Conservation (phyloP, 2,797 vertebrate genomes). For the Helicolenus hilgendorfi region DNA sequence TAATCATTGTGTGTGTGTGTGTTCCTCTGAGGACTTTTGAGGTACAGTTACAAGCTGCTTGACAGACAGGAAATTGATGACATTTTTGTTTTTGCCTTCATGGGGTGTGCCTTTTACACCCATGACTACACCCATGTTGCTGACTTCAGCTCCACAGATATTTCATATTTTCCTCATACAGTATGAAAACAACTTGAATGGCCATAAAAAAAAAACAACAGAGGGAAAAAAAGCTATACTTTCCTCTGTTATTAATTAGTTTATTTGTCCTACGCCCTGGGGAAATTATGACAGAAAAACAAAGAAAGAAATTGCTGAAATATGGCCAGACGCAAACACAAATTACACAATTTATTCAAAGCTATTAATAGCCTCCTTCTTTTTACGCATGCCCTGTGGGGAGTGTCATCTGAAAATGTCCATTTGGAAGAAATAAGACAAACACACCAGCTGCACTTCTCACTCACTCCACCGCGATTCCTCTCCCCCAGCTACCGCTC, state of each 20-base stretch:
- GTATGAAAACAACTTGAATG: not conserved
- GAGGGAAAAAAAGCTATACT: not conserved
- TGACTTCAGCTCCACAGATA: not conserved
- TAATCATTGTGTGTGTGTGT: conserved; percentile 19
- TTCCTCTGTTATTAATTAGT: not conserved
- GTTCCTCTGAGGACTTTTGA: conserved; percentile 21
- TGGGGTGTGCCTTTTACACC: not conserved
- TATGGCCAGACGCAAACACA: conserved; percentile 8
- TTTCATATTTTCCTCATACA: not conserved
- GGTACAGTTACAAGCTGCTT: conserved; percentile 20
- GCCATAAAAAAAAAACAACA: not conserved
- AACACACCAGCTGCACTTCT: conserved; percentile 81
- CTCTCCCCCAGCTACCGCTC: conserved; percentile 69
- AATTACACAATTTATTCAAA: conserved; percentile 57
- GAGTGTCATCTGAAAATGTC: conserved; percentile 67
- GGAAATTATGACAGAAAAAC: not conserved
- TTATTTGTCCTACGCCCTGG: not conserved
- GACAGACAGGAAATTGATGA: conserved; percentile 40
- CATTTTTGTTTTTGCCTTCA: conserved; percentile 23
- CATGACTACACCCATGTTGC: not conserved
- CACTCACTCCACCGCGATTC: conserved; percentile 63
- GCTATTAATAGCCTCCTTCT: conserved; percentile 65
- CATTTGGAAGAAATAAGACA: conserved; percentile 75
- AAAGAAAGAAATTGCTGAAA: conserved; percentile 22
- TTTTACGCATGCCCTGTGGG: conserved; percentile 50